Evolutionary conservation across 2,113 vertebrate species (phyloP).

Genomic region (Zingel zingel): DNA sequence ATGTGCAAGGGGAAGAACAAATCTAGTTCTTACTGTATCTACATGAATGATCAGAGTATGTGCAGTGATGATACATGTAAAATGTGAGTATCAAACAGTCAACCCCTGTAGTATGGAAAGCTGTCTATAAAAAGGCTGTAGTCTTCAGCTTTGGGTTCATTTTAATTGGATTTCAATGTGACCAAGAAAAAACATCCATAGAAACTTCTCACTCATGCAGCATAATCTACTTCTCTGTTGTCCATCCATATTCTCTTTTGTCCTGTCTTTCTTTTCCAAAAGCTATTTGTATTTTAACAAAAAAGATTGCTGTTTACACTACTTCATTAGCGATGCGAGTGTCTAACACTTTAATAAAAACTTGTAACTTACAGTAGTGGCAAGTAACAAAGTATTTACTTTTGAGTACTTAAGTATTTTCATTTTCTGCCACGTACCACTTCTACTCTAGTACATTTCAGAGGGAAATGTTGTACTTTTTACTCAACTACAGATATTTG

Average conservation of each 20-base stretch:
- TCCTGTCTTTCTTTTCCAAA: neutral
- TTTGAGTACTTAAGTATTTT: neutral
- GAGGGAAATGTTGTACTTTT: neutral
- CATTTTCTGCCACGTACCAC: neutral
- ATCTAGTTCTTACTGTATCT: conserved; percentile 23
- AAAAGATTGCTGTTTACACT: neutral
- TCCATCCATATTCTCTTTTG: neutral
- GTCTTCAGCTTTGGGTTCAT: neutral
- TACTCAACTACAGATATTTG: neutral
- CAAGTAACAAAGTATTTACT: neutral
- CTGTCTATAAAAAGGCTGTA: neutral
- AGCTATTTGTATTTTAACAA: neutral
- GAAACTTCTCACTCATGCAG: neutral
- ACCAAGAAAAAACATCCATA: neutral
- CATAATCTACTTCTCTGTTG: neutral
- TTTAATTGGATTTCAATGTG: conserved; percentile 22
- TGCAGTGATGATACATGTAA: neutral
- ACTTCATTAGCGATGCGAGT: neutral
- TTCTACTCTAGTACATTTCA: neutral
- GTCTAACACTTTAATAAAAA: neutral
- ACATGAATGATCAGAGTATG: neutral
- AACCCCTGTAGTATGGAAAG: neutral
- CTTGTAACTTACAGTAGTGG: neutral
- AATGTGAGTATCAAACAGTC: neutral
- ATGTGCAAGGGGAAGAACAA: conserved; percentile 36